Conservation (phyloP, 2,797 vertebrate species). For the Microctenopoma lineatum region DNA sequence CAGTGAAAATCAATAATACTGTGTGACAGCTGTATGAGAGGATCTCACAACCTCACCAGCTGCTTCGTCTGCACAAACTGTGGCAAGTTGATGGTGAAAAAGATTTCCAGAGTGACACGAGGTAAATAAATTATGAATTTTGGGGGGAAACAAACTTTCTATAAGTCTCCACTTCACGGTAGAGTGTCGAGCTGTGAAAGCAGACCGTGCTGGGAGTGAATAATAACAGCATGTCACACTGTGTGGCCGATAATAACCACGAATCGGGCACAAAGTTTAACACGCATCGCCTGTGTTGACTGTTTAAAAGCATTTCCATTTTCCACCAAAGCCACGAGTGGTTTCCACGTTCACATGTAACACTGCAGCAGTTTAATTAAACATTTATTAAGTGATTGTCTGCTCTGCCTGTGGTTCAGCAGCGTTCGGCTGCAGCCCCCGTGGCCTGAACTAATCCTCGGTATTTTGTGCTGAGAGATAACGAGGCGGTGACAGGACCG, state of each 20-base stretch:
- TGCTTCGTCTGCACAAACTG: constrained; percentile 2
- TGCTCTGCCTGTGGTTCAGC: constrained; percentile 48
- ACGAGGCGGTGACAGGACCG: constrained; percentile 51
- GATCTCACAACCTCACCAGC: background rate
- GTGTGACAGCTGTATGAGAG: constrained; percentile 12
- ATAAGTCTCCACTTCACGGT: background rate
- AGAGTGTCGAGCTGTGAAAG: constrained; percentile 2
- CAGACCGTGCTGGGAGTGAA: constrained; percentile 66
- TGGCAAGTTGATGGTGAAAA: constrained; percentile 8
- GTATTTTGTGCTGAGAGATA: constrained; percentile 68
- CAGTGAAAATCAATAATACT: constrained; percentile 13
- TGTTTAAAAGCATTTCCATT: constrained; percentile 18
- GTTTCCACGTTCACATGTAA: constrained; percentile 1
- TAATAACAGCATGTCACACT: constrained; percentile 77
- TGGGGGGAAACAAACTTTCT: constrained; percentile 19
- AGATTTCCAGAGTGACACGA: constrained; percentile 1
- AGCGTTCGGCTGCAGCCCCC: constrained; percentile 50
- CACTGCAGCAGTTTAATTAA: constrained; percentile 55
- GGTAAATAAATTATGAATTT: constrained; percentile 28
- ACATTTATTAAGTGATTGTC: constrained; percentile 57
- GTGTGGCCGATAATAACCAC: constrained; percentile 65
- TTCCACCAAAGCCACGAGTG: constrained; percentile 26
- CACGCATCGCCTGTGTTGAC: background rate
- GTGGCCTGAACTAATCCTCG: constrained; percentile 63
- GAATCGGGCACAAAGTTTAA: constrained; percentile 6